A percentile compares a stretch with the other conserved stretches of the same genome.
These are phyloP conservation scores for Eupleurogrammus muticus DNA, from an alignment of 2,797 vertebrate genomes.

Conservation along the genomic window DNA sequence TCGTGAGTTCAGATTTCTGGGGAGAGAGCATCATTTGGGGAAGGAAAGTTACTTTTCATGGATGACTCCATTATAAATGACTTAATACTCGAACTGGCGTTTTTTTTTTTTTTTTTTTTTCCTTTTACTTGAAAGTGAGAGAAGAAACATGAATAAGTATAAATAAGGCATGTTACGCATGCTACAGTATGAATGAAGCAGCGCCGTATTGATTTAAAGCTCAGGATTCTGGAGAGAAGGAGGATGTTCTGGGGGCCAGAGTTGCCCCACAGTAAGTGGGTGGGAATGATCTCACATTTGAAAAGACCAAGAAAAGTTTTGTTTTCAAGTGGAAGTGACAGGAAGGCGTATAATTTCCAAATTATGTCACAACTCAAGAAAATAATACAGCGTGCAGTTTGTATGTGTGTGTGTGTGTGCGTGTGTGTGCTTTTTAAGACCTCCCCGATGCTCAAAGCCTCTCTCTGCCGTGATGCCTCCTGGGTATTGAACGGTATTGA, in stretches of 20 bases:
- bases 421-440: constrained; percentile 20
- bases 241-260: constrained; percentile 44
- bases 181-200: constrained; percentile 34
- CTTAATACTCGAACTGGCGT: constrained; percentile 30
- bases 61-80: constrained; percentile 55
- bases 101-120: constrained; percentile 4
- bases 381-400: constrained; percentile 6
- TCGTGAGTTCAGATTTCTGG: constrained; percentile 64
- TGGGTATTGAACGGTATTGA: constrained; percentile 24
- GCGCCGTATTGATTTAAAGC: constrained; percentile 47
- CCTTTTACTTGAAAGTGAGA: constrained; percentile 22
- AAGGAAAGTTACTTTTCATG: constrained; percentile 41
- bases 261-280: constrained; percentile 28
- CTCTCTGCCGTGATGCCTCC: constrained; percentile 29
- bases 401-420: background rate
- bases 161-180: constrained; percentile 22
- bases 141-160: constrained; percentile 30
- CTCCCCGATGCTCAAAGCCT: constrained; percentile 34
- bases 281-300: constrained; percentile 41
- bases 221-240: constrained; percentile 49
- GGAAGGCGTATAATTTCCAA: constrained; percentile 42
- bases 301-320: constrained; percentile 35
- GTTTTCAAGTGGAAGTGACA: constrained; percentile 43
- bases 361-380: constrained; percentile 42
- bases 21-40: constrained; percentile 43